These are phyloP conservation scores for Craniophora ligustri DNA, from an alignment of 2,888 invertebrate genomes.

Conservation along the genomic window DNA sequence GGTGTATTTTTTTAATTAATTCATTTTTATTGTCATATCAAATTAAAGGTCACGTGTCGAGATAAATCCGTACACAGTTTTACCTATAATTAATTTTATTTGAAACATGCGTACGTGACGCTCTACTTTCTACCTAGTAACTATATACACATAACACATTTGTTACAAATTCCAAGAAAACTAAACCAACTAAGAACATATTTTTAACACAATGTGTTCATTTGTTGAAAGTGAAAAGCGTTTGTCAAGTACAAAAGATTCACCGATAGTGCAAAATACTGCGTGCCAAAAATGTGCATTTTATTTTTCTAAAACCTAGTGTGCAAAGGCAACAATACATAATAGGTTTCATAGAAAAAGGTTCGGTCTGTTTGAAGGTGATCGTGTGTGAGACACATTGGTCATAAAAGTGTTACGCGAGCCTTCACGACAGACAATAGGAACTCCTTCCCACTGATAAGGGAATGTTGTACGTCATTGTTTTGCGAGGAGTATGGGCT, in stretches of 20 bases:
- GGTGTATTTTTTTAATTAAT: too few relatives aligned
- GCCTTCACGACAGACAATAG: constrained; percentile 61
- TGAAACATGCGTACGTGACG: neutral
- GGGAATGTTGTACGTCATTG: constrained; percentile 42
- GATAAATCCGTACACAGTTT: too few relatives aligned
- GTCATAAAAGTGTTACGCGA: constrained; percentile 54
- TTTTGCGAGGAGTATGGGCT: constrained; percentile 21
- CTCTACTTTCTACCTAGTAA: neutral
- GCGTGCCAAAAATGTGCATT: constrained; percentile 20
- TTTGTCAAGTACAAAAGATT: constrained; percentile 29
- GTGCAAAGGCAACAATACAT: constrained; percentile 22
- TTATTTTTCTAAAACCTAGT: constrained; percentile 12
- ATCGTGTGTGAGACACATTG: constrained; percentile 72
- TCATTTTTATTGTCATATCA: too few relatives aligned
- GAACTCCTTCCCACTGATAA: constrained; percentile 67
- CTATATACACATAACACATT: neutral
- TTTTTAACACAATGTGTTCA: constrained; percentile 7
- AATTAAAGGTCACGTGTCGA: too few relatives aligned
- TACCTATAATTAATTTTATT: too few relatives aligned
- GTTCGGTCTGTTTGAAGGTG: constrained; percentile 62
- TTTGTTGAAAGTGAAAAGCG: constrained; percentile 19
- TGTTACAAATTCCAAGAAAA: constrained; percentile 21
- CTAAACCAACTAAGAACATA: constrained; percentile 5
- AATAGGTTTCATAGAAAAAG: constrained; percentile 49
- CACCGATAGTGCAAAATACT: constrained; percentile 28